Conservation (phyloP, 2,113 vertebrate species). For the Sialia sialis region DNA sequence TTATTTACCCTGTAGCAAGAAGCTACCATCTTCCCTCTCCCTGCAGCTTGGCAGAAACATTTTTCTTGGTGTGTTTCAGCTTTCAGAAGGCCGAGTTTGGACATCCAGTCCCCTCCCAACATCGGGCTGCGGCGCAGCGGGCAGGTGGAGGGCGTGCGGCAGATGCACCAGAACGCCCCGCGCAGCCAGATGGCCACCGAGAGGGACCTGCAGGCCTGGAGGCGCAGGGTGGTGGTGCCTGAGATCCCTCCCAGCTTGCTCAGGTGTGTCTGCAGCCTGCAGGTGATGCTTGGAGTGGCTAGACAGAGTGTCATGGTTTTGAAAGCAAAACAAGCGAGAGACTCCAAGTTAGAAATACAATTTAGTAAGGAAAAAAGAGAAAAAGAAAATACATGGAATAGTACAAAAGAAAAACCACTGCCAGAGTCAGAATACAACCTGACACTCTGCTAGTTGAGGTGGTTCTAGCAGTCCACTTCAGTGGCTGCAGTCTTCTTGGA, state of each 20-base stretch:
- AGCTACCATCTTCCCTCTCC: not conserved
- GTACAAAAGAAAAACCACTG: no score
- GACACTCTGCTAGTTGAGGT: no score
- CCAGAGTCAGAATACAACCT: no score
- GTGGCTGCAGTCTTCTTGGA: no score
- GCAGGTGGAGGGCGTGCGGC: conserved; percentile 94
- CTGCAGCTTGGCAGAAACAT: fast-evolving
- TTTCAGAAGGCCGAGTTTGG: conserved; percentile 83
- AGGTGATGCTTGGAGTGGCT: no score
- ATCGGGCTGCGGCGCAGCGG: conserved; percentile 93
- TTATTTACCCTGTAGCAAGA: not conserved
- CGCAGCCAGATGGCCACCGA: conserved; percentile 95
- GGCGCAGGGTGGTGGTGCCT: conserved; percentile 90
- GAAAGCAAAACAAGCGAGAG: no score
- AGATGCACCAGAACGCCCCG: conserved; percentile 95
- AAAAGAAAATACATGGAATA: no score
- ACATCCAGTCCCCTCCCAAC: conserved; percentile 89
- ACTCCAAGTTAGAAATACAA: no score
- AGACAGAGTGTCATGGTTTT: no score
- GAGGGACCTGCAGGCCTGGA: conserved; percentile 93
- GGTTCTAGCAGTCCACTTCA: no score
- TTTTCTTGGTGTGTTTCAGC: conserved; percentile 56
- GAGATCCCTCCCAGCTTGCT: conserved; percentile 80
- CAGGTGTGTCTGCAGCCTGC: conserved; percentile 70
- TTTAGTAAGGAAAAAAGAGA: no score